Conservation (phyloP, 2,797 vertebrate species). For the Cyclura pinguis region DNA sequence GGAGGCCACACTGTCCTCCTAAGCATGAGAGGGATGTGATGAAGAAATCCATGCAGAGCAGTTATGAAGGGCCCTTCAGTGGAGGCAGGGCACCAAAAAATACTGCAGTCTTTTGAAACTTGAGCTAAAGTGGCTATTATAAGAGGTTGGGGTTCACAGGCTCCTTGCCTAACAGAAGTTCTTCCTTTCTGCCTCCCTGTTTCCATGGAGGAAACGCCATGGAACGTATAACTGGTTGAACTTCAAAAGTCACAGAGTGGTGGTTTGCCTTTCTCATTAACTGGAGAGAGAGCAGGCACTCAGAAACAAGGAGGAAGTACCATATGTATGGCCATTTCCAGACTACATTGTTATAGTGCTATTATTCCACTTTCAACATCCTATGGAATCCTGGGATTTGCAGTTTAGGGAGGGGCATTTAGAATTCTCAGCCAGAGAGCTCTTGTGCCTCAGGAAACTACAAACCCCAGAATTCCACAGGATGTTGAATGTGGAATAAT, state of each 20-base stretch:
- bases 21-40: not conserved
- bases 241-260: not conserved
- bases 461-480: too few relatives aligned
- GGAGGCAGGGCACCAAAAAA: not conserved
- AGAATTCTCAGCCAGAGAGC: too few relatives aligned
- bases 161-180: too few relatives aligned
- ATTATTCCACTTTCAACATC: too few relatives aligned
- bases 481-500: too few relatives aligned
- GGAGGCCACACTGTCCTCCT: not conserved
- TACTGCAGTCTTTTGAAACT: not conserved
- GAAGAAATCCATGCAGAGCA: not conserved
- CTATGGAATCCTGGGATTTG: too few relatives aligned
- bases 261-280: not conserved
- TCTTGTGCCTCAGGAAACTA: too few relatives aligned
- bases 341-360: too few relatives aligned
- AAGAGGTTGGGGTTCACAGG: not conserved
- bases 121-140: not conserved
- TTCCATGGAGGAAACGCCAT: too few relatives aligned
- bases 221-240: not conserved
- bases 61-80: not conserved
- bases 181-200: too few relatives aligned
- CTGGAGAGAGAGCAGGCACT: not conserved
- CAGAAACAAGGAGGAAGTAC: not conserved
- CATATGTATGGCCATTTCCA: not conserved
- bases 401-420: too few relatives aligned